phyloP scores from a whole-genome alignment of 2,797 vertebrate species.

The Lindbergichthys nudifrons region DNA sequence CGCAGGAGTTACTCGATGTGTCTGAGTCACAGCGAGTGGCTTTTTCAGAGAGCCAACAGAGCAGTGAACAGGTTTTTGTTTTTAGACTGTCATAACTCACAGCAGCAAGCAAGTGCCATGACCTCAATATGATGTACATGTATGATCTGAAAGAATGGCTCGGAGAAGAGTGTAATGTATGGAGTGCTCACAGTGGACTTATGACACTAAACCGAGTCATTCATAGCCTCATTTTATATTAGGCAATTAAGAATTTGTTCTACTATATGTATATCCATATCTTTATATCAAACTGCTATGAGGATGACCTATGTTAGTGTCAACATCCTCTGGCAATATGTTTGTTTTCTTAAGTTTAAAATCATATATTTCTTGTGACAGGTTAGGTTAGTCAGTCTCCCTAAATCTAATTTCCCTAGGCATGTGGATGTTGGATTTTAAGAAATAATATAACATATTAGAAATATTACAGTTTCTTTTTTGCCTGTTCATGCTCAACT shows the following conservation, averaged over 20 bases:
- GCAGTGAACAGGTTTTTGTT: background rate
- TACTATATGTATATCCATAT: background rate
- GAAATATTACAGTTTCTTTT: too few species aligned
- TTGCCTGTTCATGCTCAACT: background rate
- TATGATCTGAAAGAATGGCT: background rate
- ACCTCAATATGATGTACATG: background rate
- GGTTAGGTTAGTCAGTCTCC: too few species aligned
- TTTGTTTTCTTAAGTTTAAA: too few species aligned
- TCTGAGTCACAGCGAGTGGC: background rate
- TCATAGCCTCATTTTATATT: background rate
- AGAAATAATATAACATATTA: background rate
- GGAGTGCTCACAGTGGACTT: background rate
- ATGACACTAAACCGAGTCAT: background rate
- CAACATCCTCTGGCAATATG: too few species aligned
- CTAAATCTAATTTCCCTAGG: too few species aligned
- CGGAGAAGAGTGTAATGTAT: background rate
- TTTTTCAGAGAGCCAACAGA: background rate
- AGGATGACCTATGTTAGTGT: too few species aligned
- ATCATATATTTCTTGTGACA: too few species aligned
- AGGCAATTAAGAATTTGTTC: background rate
- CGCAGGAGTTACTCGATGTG: background rate
- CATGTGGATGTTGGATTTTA: background rate
- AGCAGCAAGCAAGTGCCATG: background rate
- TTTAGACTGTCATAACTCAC: background rate
- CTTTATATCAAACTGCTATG: too few species aligned